Base-by-base conservation (phyloP, 2,888 invertebrate genomes). In the Trilocha varians region DNA sequence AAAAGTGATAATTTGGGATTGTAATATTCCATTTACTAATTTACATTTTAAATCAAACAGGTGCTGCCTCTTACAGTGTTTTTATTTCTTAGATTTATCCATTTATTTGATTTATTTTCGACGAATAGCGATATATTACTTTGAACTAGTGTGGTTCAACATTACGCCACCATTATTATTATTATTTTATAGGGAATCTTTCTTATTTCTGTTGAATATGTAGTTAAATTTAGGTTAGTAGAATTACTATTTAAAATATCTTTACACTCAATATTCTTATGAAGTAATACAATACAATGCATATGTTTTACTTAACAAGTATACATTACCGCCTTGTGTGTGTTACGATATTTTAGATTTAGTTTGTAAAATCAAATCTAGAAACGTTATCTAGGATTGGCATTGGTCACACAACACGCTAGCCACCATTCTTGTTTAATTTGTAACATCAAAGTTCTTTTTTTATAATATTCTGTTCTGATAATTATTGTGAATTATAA, bases 401-500 rank as follows among this genome's bases (percentile, higher is more conserved):
- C n/a, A n/a, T n/a, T n/a, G n/a, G n/a, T n/a, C n/a, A n/a, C n/a
- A n/a, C n/a, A n/a, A n/a, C n/a, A n/a, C n/a, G n/a, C n/a, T n/a
- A n/a, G n/a, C n/a, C n/a, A n/a, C n/a, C n/a, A n/a, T n/a, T n/a
- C n/a, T n/a, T 52, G 50, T 60, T 55, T 62, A 49, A 70, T 77
- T 77, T 74, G 65, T 77, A 74, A 66, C 66, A 65, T 72, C 63
- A 65, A 63, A 57, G 66, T 70, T 75, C 69, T 67, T 78, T 80
- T 74, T 70, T 71, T 74, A 76, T 62, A 72, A n/a, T n/a, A n/a
- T 71, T 64, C 70, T 73, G 67, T 72, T 70, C 63, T 69, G 65
- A n/a, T n/a, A n/a, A n/a, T n/a, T n/a, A 75, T 77, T 80, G 76
- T 82, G 78, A 79, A 83, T 75, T 82, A 80, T 76, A 76, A 84